Evolutionary conservation across 2,113 vertebrate genomes (phyloP).

Genomic region (Hypanus sabinus): DNA sequence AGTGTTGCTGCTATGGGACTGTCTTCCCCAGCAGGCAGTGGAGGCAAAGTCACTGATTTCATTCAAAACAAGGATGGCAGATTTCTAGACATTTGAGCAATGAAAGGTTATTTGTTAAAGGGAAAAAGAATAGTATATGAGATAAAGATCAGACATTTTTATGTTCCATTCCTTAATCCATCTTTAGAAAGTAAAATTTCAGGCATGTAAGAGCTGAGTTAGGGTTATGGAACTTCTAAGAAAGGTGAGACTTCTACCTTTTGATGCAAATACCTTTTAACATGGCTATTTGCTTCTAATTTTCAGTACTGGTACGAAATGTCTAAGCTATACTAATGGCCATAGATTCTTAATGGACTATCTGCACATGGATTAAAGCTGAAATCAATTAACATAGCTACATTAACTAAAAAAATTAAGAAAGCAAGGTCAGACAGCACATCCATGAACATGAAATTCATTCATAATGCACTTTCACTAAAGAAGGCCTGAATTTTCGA

Average conservation of each 20-base stretch:
- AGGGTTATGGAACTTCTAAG: background rate
- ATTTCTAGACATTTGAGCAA: too few relatives aligned
- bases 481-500: background rate
- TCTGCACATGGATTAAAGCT: background rate
- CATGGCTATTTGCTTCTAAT: background rate
- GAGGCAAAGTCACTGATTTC: too few relatives aligned
- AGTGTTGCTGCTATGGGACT: too few relatives aligned
- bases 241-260: background rate
- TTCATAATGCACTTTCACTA: background rate
- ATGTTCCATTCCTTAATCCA: background rate
- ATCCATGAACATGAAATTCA: background rate
- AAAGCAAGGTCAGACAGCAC: background rate
- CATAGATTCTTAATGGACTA: background rate
- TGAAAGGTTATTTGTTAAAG: too few relatives aligned
- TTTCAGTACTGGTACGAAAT: background rate
- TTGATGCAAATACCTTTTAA: background rate
- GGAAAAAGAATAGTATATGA: background rate
- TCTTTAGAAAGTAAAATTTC: background rate
- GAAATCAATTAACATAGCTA: background rate
- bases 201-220: background rate
- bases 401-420: background rate
- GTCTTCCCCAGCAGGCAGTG: too few relatives aligned
- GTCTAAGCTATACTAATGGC: background rate
- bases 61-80: too few relatives aligned
- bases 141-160: too few relatives aligned